Percentiles rank a stretch among this genome's conserved stretches.
Conservation (phyloP, 2,888 invertebrate species). For the Podotricha telesiphe region DNA sequence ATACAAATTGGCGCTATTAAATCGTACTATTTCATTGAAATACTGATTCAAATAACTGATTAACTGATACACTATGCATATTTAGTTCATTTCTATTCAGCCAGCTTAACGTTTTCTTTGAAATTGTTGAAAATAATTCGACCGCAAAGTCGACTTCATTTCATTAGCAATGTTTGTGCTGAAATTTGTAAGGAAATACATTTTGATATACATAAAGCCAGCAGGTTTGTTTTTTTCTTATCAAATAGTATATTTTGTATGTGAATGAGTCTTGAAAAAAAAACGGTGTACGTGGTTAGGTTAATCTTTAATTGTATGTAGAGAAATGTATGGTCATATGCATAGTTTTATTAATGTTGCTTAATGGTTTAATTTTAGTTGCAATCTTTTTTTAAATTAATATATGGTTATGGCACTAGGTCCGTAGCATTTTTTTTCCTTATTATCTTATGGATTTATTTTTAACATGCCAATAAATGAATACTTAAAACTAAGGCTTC, state of each 20-base stretch:
- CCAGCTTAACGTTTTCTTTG: constrained; percentile 3
- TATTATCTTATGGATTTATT: too few relatives aligned
- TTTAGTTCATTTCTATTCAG: neutral
- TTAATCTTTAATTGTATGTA: neutral
- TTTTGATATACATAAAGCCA: neutral
- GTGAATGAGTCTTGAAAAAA: neutral
- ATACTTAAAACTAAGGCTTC: too few relatives aligned
- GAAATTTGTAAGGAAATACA: neutral
- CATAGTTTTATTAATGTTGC: neutral
- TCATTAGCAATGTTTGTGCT: neutral
- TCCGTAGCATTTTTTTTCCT: too few relatives aligned
- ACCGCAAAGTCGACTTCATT: neutral
- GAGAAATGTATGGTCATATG: too few relatives aligned
- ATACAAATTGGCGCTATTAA: constrained; percentile 1
- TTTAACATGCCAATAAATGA: too few relatives aligned
- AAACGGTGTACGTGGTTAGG: neutral
- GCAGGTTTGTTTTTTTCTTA: constrained; percentile 12
- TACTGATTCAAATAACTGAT: neutral
- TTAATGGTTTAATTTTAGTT: neutral
- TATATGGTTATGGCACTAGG: too few relatives aligned
- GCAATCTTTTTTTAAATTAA: too few relatives aligned
- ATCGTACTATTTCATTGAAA: neutral
- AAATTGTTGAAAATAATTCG: constrained; percentile 1
- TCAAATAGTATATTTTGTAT: neutral
- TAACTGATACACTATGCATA: neutral